A percentile compares a stretch with the other conserved stretches of the same genome.
Conservation (phyloP, 2,888 invertebrate species). For the Temnothorax unifasciatus region DNA sequence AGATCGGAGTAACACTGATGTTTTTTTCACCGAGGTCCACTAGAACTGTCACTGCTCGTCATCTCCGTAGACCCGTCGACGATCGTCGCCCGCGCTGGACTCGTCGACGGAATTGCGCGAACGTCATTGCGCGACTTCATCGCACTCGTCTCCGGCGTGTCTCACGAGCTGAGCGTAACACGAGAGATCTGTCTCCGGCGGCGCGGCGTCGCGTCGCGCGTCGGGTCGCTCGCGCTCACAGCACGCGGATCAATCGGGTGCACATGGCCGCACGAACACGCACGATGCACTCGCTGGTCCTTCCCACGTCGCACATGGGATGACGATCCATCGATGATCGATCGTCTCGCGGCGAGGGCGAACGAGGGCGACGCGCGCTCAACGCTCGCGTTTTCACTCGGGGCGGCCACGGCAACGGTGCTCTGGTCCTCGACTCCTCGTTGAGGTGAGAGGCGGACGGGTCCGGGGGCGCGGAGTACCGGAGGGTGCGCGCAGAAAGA, state of each 20-base stretch:
- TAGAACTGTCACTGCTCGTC: neutral
- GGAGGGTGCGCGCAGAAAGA: constrained; percentile 39
- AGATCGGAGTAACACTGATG: neutral
- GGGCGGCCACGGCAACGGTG: constrained; percentile 29
- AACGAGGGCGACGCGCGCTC: constrained; percentile 30
- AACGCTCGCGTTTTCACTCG: constrained; percentile 29
- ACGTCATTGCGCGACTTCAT: constrained; percentile 45
- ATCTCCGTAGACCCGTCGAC: neutral
- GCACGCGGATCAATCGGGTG: constrained; percentile 48
- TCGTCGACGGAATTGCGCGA: constrained; percentile 16
- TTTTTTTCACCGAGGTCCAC: constrained; percentile 8
- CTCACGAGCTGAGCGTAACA: neutral
- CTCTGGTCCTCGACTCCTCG: constrained; percentile 11
- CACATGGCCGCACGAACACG: constrained; percentile 44
- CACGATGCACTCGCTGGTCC: constrained; percentile 44
- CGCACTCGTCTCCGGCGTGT: constrained; percentile 24
- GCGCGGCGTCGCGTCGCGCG: constrained; percentile 1
- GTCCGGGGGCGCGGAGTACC: constrained; percentile 28
- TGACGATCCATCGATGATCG: constrained; percentile 52
- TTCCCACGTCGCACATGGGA: constrained; percentile 36
- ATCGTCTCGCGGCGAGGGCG: constrained; percentile 10
- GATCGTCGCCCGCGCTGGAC: constrained; percentile 16
- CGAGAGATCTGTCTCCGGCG: constrained; percentile 8
- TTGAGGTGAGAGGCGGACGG: neutral
- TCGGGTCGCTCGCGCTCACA: constrained; percentile 28